A percentile compares a stretch with the other conserved stretches of the same genome.
Evolutionary conservation across 2,888 invertebrate genomes (phyloP).

Genomic region (Acronicta alni): DNA sequence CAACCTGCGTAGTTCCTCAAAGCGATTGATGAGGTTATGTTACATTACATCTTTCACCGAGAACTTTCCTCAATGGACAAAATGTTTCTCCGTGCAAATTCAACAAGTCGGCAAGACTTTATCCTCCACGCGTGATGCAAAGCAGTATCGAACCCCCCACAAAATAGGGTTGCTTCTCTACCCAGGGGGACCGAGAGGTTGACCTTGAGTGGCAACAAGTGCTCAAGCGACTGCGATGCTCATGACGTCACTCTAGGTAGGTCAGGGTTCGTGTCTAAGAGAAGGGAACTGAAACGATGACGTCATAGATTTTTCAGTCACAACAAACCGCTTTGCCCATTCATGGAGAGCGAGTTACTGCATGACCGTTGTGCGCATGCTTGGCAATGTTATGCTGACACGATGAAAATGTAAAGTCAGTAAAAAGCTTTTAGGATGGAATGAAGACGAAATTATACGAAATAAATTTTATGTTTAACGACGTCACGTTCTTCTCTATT

Average conservation of each 20-base stretch:
- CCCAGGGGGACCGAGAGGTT: constrained; percentile 16
- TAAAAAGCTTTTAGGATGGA: background rate
- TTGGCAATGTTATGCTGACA: constrained; percentile 5
- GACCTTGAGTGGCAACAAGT: constrained; percentile 37
- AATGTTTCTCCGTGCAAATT: background rate
- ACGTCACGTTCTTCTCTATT: background rate
- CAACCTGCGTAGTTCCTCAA: no score
- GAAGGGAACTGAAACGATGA: constrained; percentile 20
- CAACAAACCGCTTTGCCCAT: constrained; percentile 22
- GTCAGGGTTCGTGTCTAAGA: constrained; percentile 24
- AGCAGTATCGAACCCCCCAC: constrained; percentile 19
- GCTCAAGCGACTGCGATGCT: constrained; percentile 1
- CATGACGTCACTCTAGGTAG: constrained; percentile 37
- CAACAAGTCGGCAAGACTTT: constrained; percentile 21
- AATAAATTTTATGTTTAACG: background rate
- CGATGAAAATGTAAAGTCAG: background rate
- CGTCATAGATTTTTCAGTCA: constrained; percentile 39
- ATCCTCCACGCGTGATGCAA: constrained; percentile 2
- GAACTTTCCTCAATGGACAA: background rate
- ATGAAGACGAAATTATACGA: background rate
- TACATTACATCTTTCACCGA: background rate
- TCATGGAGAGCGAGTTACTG: constrained; percentile 15
- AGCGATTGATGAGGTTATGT: no score
- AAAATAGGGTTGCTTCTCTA: constrained; percentile 2
- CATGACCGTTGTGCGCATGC: constrained; percentile 16